Conservation (phyloP, 2,888 invertebrate genomes). For the Diarsia mendica region DNA sequence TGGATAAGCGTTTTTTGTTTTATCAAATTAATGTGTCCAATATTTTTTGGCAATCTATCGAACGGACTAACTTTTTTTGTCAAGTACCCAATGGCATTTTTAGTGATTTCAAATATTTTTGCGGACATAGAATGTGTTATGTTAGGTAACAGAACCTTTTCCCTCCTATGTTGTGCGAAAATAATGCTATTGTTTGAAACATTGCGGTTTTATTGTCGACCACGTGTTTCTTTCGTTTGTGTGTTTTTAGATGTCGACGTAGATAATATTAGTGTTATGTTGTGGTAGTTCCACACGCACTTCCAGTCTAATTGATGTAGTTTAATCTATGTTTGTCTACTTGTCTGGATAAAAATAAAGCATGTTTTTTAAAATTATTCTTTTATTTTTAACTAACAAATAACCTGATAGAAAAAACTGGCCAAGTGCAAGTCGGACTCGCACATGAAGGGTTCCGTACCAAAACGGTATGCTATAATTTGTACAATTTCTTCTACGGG, state of each 20-base stretch:
- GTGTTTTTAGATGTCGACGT: conserved; percentile 22
- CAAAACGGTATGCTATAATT: too few relatives aligned
- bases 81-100: conserved; percentile 28
- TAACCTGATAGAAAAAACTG: too few relatives aligned
- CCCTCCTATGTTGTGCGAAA: conserved; percentile 6
- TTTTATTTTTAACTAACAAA: background rate
- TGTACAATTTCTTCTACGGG: too few relatives aligned
- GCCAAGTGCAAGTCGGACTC: too few relatives aligned
- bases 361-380: conserved; percentile 34
- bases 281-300: conserved; percentile 38
- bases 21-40: too few relatives aligned
- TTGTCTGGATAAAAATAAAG: conserved; percentile 64
- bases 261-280: conserved; percentile 33
- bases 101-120: conserved; percentile 14
- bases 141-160: background rate
- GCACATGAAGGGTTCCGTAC: too few relatives aligned
- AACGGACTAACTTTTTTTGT: too few relatives aligned
- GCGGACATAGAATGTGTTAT: background rate
- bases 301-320: conserved; percentile 55
- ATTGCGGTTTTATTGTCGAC: background rate
- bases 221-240: conserved; percentile 24
- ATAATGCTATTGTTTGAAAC: conserved; percentile 13
- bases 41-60: too few relatives aligned
- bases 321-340: conserved; percentile 58
- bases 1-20: too few relatives aligned